Evolutionary conservation across 2,113 vertebrate species (phyloP).

Genomic region (Oxyruncus cristatus): DNA sequence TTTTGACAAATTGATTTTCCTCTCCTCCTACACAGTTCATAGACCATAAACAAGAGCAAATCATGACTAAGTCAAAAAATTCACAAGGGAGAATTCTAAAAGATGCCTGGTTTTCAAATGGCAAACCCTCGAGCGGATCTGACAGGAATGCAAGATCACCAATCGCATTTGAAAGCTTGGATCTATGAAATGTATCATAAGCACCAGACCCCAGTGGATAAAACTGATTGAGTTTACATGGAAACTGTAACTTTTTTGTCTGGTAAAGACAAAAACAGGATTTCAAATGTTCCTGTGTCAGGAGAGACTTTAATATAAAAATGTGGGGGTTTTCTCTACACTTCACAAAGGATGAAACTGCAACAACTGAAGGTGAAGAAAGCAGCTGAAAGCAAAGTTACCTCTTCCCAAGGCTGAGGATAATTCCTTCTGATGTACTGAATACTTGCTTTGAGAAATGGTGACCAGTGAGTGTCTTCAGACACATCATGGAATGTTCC

Average conservation of each 20-base stretch:
- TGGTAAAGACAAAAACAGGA: neutral
- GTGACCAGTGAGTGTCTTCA: conserved; percentile 80
- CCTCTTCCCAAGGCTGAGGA: conserved; percentile 76
- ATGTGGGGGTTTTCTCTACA: neutral
- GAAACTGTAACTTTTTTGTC: neutral
- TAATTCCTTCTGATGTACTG: conserved; percentile 74
- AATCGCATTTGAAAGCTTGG: neutral
- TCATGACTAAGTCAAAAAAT: neutral
- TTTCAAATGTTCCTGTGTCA: neutral
- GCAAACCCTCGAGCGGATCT: neutral
- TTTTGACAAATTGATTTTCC: neutral
- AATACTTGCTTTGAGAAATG: conserved; percentile 76
- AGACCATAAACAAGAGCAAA: neutral
- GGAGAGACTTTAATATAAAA: neutral
- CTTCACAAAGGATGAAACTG: neutral
- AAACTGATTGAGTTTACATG: neutral
- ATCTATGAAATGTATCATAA: neutral
- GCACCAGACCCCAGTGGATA: neutral
- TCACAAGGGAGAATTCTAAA: neutral
- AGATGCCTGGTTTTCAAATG: neutral
- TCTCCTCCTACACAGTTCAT: neutral
- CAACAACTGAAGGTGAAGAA: neutral
- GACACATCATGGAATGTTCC: conserved; percentile 73
- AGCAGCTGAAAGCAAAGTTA: neutral
- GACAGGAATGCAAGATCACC: neutral